Evolutionary conservation across 2,888 invertebrate species (phyloP), one percentile per base, ranked within the genome.

Genomic region (Diarsia brunnea): DNA sequence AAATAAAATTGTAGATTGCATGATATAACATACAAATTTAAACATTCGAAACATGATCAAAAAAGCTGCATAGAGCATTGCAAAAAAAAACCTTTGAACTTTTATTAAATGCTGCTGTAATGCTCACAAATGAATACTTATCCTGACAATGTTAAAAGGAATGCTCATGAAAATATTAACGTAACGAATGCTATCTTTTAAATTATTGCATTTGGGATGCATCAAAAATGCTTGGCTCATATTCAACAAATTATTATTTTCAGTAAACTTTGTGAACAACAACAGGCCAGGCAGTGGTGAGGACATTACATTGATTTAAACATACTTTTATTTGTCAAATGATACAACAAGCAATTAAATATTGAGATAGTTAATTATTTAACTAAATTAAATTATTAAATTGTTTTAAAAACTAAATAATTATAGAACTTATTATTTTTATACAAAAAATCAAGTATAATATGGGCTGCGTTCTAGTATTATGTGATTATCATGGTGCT

Each of bases 191-290:
- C 43, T 63, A 16, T 24, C 21, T 61, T 73, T n/a, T 61, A 21
- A 61, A 78, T 31, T 10, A 24, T 51, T 47, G 27, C 14, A 49
- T 1, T 66, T 58, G 7, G 16, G 38, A 43, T 12, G 19, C 45
- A 51, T 12, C 3, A 19, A 51, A 58, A 75, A 14, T n/a, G 38
- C 43, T 77, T 55, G 19, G 49, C 61, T 77, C 27, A 78, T 43
- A 58, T 51, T 58, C 16, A 19, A n/a, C 31, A 68, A 65, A 31
- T 81, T 81, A 45, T 73, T 81, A 45, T 73, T 81, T 79, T 73
- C 79, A 79, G 80, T 73, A 49, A 12, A 79, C 24, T 16, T 79
- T 65, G 73, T 64, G 69, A 63, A 77, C 51, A 79, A 79, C 61
- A 68, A 64, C 64, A 51, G 47, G n/a, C 80, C 80, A 12, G 47